A percentile compares a stretch with the other conserved stretches of the same genome.
phyloP scores from a whole-genome alignment of 2,888 invertebrate species.

The Ametastegia equiseti region DNA sequence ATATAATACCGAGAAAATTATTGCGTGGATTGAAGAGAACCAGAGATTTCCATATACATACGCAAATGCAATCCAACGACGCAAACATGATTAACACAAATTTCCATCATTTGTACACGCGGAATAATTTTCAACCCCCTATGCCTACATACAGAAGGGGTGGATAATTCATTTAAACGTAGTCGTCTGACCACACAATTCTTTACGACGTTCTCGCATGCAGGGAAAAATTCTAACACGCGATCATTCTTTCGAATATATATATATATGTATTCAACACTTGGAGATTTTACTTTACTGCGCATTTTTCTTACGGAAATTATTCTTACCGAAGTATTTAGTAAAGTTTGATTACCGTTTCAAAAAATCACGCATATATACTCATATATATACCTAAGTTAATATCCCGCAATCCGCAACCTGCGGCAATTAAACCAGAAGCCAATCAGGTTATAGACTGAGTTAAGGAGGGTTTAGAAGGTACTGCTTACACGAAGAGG shows the following conservation, averaged over 20 bases:
- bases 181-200: slow-evolving; percentile 24
- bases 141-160: too few relatives aligned
- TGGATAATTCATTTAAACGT: slow-evolving; percentile 11
- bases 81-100: too few relatives aligned
- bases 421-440: neutral
- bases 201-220: slow-evolving; percentile 24
- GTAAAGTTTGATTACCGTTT: neutral
- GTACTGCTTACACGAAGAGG: slow-evolving; percentile 3
- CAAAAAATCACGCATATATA: neutral
- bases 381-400: neutral
- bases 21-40: too few relatives aligned
- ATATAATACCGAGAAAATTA: too few relatives aligned
- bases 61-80: too few relatives aligned
- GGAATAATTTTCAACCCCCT: slow-evolving; percentile 5
- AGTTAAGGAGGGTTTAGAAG: neutral
- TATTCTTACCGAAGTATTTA: neutral
- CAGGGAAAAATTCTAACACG: neutral
- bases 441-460: slow-evolving; percentile 2
- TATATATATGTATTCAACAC: too few relatives aligned
- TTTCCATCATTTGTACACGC: neutral
- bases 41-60: too few relatives aligned
- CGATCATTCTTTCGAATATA: neutral
- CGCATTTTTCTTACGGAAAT: neutral
- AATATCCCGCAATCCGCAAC: neutral
- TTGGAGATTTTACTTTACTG: neutral